Evolutionary conservation across 2,888 invertebrate genomes (phyloP).

Genomic region (Bimastos eiseni): DNA sequence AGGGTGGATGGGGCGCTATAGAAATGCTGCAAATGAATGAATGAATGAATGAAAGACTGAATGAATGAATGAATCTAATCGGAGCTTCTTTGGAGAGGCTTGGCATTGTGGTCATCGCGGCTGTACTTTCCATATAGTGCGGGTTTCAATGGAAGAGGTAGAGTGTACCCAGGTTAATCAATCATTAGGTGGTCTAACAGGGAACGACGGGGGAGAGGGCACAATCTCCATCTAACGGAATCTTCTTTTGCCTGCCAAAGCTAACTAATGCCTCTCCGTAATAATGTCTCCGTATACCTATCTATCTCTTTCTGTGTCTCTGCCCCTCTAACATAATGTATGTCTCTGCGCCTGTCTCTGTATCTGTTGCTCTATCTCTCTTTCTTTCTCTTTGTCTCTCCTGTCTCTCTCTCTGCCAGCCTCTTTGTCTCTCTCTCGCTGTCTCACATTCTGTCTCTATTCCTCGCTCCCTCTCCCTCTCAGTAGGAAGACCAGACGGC

Average conservation of each 20-base stretch:
- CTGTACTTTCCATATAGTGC: neutral
- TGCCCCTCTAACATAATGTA: too few species aligned
- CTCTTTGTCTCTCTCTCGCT: too few species aligned
- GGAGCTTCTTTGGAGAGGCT: neutral
- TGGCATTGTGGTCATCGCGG: neutral
- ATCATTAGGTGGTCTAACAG: too few species aligned
- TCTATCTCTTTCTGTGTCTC: too few species aligned
- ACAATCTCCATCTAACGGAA: neutral
- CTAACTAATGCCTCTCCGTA: neutral
- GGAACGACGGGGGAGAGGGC: too few species aligned
- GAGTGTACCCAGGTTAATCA: neutral
- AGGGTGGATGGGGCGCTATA: neutral
- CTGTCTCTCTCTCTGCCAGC: too few species aligned
- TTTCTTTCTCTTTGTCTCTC: too few species aligned
- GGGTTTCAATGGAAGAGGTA: neutral
- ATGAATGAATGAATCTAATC: neutral
- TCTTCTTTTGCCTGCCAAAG: neutral
- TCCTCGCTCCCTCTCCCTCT: neutral
- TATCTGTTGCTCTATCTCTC: too few species aligned
- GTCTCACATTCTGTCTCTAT: neutral
- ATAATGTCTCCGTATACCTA: neutral
- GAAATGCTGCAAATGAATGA: neutral
- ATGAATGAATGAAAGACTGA: neutral
- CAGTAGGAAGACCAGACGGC: too few species aligned
- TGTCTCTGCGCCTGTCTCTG: too few species aligned